Percentiles rank a stretch among this genome's conserved stretches.
These are phyloP conservation scores for Eupelmus urozonus DNA, from an alignment of 2,888 invertebrate species.

Conservation along the genomic window DNA sequence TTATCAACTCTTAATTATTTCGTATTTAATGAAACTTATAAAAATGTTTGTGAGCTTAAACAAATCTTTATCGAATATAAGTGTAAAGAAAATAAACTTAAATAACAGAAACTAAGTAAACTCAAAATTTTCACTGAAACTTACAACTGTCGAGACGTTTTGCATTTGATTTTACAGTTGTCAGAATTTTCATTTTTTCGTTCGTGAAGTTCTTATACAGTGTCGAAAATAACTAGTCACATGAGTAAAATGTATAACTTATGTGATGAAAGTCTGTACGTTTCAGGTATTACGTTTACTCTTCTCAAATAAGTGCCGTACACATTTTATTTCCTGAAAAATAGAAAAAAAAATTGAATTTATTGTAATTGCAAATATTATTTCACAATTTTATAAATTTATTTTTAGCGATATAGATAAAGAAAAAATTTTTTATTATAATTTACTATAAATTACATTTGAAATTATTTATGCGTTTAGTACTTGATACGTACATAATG, in stretches of 20 bases:
- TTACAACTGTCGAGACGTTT: constrained; percentile 44
- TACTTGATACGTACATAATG: no score
- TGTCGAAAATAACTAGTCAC: constrained; percentile 41
- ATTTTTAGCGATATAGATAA: not conserved
- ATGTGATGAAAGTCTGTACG: constrained; percentile 34
- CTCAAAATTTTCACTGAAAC: constrained; percentile 36
- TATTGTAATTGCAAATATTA: not conserved
- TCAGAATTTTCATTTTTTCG: constrained; percentile 12
- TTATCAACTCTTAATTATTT: constrained; percentile 12
- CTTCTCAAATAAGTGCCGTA: not conserved
- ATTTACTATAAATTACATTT: no score
- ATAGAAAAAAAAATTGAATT: not conserved
- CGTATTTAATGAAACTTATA: constrained; percentile 48
- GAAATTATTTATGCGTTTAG: no score
- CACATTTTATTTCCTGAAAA: constrained; percentile 48
- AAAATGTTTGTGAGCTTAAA: constrained; percentile 50
- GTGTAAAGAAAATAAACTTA: constrained; percentile 7
- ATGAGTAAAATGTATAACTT: constrained; percentile 42
- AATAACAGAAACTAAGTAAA: constrained; percentile 28
- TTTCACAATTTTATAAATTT: not conserved
- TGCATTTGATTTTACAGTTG: constrained; percentile 33
- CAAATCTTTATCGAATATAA: constrained; percentile 38
- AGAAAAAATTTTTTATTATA: no score
- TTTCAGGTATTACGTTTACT: constrained; percentile 20
- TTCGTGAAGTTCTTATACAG: constrained; percentile 25